phyloP scores from a whole-genome alignment of 2,113 vertebrate species.

The Aplodontia rufa region DNA sequence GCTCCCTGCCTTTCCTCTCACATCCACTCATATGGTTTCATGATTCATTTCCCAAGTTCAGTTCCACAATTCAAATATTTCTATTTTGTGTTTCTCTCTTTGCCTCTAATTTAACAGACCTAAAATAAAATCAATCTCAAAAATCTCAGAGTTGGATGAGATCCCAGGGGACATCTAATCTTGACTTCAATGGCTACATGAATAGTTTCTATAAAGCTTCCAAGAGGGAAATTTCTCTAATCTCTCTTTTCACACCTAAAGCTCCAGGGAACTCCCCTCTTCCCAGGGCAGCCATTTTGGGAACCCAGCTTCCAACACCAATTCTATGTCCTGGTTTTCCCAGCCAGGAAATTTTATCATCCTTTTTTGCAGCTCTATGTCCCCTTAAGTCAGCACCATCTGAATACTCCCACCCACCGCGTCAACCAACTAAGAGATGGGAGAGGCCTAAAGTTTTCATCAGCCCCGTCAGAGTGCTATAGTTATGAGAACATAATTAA shows the following conservation, averaged over 20 bases:
- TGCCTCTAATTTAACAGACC: constrained; percentile 40
- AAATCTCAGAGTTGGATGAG: constrained; percentile 7
- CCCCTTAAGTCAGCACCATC: not conserved
- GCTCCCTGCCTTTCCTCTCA: not conserved
- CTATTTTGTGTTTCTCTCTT: constrained; percentile 39
- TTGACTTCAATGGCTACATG: not conserved
- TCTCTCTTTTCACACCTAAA: not conserved
- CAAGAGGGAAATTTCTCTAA: not conserved
- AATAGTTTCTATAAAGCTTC: constrained; percentile 1
- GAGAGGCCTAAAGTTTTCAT: not conserved
- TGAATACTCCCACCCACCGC: not conserved
- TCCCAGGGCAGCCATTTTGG: not conserved
- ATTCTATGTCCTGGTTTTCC: not conserved
- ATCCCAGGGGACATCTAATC: not conserved
- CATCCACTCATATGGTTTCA: not conserved
- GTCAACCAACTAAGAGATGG: not conserved
- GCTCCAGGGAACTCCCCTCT: not conserved
- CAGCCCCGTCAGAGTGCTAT: not conserved
- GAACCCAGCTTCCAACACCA: not conserved
- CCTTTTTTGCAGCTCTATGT: not conserved
- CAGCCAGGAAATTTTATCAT: not conserved
- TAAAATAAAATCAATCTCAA: constrained; percentile 59
- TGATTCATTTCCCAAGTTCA: constrained; percentile 43
- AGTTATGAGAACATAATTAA: not conserved
- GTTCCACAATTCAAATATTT: constrained; percentile 42